Evolutionary conservation across 2,113 vertebrate species (phyloP).

Genomic region (Prietella phreatophila): DNA sequence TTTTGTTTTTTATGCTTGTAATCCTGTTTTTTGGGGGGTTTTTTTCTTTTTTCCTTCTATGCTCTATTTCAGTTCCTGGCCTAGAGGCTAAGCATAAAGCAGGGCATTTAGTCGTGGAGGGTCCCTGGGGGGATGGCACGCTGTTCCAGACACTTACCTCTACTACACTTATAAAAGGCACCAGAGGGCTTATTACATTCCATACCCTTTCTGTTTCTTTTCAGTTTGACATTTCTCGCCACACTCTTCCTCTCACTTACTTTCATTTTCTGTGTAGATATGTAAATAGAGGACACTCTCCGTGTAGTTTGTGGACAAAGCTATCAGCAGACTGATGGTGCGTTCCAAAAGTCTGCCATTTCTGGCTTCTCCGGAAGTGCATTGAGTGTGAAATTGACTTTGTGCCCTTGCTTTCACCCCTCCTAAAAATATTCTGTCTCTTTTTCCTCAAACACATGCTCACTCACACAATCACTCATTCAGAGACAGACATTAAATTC

Average conservation of each 20-base stretch:
- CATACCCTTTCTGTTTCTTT: constrained; percentile 4
- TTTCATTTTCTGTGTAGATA: background rate
- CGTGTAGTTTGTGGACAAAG: constrained; percentile 27
- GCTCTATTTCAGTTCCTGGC: constrained; percentile 34
- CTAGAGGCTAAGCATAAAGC: constrained; percentile 32
- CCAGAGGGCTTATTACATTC: constrained; percentile 33
- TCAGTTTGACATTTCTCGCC: background rate
- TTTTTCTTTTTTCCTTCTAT: background rate
- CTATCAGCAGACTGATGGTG: constrained; percentile 63
- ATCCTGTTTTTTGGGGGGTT: background rate
- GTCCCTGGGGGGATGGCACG: background rate
- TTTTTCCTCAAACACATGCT: background rate
- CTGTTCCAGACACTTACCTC: constrained; percentile 33
- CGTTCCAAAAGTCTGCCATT: constrained; percentile 58
- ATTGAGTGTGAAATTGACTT: constrained; percentile 72
- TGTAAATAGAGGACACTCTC: constrained; percentile 30
- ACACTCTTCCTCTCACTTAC: background rate
- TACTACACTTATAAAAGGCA: constrained; percentile 36
- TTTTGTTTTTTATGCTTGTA: background rate
- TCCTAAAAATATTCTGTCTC: constrained; percentile 24
- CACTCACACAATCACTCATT: constrained; percentile 15
- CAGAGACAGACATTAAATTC: constrained; percentile 12
- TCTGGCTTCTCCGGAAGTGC: constrained; percentile 55
- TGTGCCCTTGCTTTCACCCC: constrained; percentile 55
- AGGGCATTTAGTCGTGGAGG: constrained; percentile 31